Base-by-base conservation (phyloP, 2,888 invertebrate genomes). In the Pecten maximus region DNA sequence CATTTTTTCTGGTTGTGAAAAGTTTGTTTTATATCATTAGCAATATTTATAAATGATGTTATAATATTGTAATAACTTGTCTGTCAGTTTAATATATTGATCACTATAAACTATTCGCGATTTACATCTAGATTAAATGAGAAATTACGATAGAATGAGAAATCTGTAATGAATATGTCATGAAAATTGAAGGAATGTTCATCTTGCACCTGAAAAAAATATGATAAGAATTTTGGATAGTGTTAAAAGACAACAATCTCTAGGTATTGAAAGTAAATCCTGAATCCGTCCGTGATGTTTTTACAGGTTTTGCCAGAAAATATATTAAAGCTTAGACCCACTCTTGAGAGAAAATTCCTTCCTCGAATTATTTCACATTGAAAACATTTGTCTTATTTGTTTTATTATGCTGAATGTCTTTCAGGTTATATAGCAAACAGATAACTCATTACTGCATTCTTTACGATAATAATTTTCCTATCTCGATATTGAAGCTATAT, bases 261-360 rank as follows among this genome's bases (percentile, higher is more conserved):
- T 60, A 60, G 60, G 44, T 44, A 44, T 44, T 44, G 44, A n/a
- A 6, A 60, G n/a, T 16, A n/a, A 8, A 60, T 60, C 1, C 19
- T 6, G 60, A 60, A 60, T n/a, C 2, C 2, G 4, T 60, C 2
- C 12, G 19, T 48, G 48, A 16, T 48, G 6, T 48, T 48, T 19
- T 48, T 48, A 48, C 60, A 23, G 19, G n/a, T 60, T 23, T 60
- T n/a, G n/a, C n/a, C 23, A 23, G 19, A n/a, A 60, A n/a, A 60
- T 60, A 60, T 60, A 60, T 60, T n/a, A 60, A 0, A n/a, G 60
- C 60, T 44, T 6, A 12, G 44, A 44, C 44, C 44, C 60, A 10
- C 23, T 60, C 60, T n/a, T 60, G 60, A 60, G n/a, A n/a, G 60
- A 60, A 60, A n/a, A 60, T 60, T 60, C 60, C 60, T 60, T 60